A percentile compares a stretch with the other conserved stretches of the same genome.
These are phyloP conservation scores for Dryas iulia DNA, from an alignment of 1,140 invertebrate genomes.

Conservation along the genomic window DNA sequence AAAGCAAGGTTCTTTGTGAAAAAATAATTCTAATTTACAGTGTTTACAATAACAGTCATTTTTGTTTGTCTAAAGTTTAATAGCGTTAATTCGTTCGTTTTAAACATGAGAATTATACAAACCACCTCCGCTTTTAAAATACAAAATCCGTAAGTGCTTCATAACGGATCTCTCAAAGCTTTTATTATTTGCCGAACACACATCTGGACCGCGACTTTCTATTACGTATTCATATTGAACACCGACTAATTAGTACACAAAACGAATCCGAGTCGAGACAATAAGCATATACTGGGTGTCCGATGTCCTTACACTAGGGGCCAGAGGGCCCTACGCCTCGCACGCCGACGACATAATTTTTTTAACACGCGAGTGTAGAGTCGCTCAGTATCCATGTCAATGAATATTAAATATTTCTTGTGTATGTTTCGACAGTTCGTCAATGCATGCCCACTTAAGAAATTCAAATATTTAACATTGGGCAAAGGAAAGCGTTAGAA, in stretches of 20 bases:
- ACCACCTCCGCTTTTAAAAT: slow-evolving; percentile 55
- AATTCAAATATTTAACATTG: slow-evolving; percentile 78
- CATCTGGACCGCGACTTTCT: slow-evolving; percentile 73
- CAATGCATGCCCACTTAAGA: slow-evolving; percentile 76
- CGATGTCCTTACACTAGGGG: slow-evolving; percentile 55
- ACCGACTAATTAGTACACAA: slow-evolving; percentile 79
- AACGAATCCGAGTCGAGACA: slow-evolving; percentile 69
- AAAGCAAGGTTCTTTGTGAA: not conserved
- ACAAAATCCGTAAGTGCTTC: slow-evolving; percentile 56
- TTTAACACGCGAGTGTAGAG: slow-evolving; percentile 51
- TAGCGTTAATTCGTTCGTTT: slow-evolving; percentile 30
- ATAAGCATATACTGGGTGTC: slow-evolving; percentile 59
- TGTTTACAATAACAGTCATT: slow-evolving; percentile 11
- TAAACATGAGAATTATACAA: slow-evolving; percentile 24
- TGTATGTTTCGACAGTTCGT: slow-evolving; percentile 67
- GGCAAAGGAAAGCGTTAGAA: slow-evolving; percentile 79
- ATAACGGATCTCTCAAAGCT: slow-evolving; percentile 67
- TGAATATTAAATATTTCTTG: slow-evolving; percentile 75
- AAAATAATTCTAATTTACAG: not conserved
- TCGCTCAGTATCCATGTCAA: slow-evolving; percentile 54
- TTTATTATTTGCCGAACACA: slow-evolving; percentile 73
- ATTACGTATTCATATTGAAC: slow-evolving; percentile 76
- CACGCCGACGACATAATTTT: slow-evolving; percentile 47
- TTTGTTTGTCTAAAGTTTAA: slow-evolving; percentile 22
- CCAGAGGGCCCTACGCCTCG: slow-evolving; percentile 39